Base-by-base conservation (phyloP, 2,113 vertebrate genomes). In the Corythornis madagascariensis region DNA sequence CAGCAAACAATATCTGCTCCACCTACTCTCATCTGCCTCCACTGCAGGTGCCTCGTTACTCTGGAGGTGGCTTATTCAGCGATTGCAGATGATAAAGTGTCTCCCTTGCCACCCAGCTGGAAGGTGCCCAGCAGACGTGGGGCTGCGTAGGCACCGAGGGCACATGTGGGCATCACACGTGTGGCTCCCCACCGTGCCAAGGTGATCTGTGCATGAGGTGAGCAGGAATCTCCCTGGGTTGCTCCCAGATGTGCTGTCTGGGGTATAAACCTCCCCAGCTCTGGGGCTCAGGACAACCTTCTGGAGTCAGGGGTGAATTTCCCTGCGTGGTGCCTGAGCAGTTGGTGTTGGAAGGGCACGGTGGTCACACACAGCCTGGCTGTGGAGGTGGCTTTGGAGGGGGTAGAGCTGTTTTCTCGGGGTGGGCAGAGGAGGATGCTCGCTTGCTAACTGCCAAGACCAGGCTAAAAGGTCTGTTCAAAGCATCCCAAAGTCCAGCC, bases 61-160 rank as follows among this genome's bases (percentile, higher is more conserved):
- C 79, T 1, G 7, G 59, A 10, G 65, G 85, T 33, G 83, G 69
- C 50, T 91, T 18, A 24, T 4, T n/a, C 73, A 60, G 84, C 1
- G 2, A 83, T 28, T 3, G 17, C 57, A 0, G 15, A 3, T 17
- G 80, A 84, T 75, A 21, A 59, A 38, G 22, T 1, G 28, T 65
- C 83, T 8, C 76, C 21, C 2, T 10, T 3, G 31, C 16, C 8
- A 2, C 4, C 75, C 82, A 40, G 84, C 53, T 22, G 55, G 56
- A 26, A 4, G 43, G 70, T 56, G 56, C 74, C 70, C 45, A 50
- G 70, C 29, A 28, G 26, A n/a, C 1, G 2, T 47, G 90, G 72
- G 59, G 25, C 3, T 0, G 2, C 2, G 19, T 5, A 4, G 61
- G 25, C 0, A 3, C 25, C 4, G 2, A 7, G 3, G 1, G n/a